Evolutionary conservation across 2,113 vertebrate species (phyloP).

Genomic region (Tragelaphus imberbis): DNA sequence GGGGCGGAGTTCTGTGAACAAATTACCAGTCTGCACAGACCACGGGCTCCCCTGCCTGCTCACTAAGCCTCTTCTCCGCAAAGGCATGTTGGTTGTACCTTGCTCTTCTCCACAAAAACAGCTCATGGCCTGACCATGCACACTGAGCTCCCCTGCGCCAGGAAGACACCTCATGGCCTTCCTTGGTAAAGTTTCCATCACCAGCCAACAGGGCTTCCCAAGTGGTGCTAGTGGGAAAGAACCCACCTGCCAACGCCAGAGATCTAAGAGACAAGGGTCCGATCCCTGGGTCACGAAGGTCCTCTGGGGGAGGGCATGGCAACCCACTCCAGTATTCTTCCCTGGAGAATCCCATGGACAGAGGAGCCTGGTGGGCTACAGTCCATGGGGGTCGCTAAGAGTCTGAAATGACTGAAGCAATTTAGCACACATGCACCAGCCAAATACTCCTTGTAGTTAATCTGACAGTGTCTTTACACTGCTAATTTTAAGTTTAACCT

Average conservation of each 20-base stretch:
- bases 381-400: neutral
- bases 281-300: neutral
- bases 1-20: neutral
- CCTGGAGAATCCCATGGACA: neutral
- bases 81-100: neutral
- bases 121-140: neutral
- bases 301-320: neutral
- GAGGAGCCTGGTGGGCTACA: neutral
- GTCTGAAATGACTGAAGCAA: neutral
- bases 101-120: neutral
- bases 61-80: neutral
- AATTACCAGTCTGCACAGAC: neutral
- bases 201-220: neutral
- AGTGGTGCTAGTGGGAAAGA: neutral
- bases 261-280: neutral
- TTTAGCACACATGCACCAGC: neutral
- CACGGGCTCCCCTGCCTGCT: neutral
- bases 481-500: neutral
- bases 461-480: neutral
- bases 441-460: neutral
- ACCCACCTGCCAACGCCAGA: neutral
- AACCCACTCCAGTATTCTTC: neutral
- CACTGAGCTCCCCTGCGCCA: neutral
- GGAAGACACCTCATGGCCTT: neutral
- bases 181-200: neutral